Evolutionary conservation across 2,113 vertebrate species (phyloP), one percentile per base, ranked within the genome.

Genomic region (Nannobrachium achirus): DNA sequence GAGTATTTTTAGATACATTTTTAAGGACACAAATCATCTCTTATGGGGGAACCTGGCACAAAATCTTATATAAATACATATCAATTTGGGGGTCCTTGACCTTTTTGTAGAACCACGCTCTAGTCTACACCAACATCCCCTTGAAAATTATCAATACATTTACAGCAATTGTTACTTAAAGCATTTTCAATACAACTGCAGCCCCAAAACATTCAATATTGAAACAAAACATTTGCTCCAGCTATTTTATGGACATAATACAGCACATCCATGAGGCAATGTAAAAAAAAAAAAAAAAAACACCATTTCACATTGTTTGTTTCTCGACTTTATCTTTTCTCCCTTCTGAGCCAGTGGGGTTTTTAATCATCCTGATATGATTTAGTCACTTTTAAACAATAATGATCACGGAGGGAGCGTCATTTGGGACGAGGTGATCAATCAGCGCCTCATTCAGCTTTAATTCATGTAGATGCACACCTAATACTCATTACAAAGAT

Each of bases 401-500:
- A 92, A 93, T 90, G 90, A 90, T 90, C 88, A 84, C 44, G 57
- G 80, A 84, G 74, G 87, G 70, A 68, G 78, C 80, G 68, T 92
- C 91, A 91, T 93, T 93, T 92, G 84, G 83, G 80, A 85, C 75
- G 76, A 74, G 84, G 92, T 88, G 78, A 93, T 94, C 91, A 88
- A 93, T 93, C 93, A 92, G 88, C 73, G 78, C 79, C 92, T 92
- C 91, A 91, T 94, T 92, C 89, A 85, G 90, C 89, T 93, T 93
- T 94, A 93, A 94, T 93, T 94, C 92, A 93, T 94, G 93, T 93
- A 92, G 93, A 93, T 92, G 91, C 92, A 91, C 89, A 92, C 90
- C 92, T 94, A 94, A 94, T 93, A 91, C 93, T 93, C 93, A 94
- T 93, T 94, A 94, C 89, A 93, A 91, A 94, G 91, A 94, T 89